Percentiles rank a stretch among this genome's conserved stretches.
Evolutionary conservation across 1,140 invertebrate species (phyloP).

Genomic region (Drosophila leontia): DNA sequence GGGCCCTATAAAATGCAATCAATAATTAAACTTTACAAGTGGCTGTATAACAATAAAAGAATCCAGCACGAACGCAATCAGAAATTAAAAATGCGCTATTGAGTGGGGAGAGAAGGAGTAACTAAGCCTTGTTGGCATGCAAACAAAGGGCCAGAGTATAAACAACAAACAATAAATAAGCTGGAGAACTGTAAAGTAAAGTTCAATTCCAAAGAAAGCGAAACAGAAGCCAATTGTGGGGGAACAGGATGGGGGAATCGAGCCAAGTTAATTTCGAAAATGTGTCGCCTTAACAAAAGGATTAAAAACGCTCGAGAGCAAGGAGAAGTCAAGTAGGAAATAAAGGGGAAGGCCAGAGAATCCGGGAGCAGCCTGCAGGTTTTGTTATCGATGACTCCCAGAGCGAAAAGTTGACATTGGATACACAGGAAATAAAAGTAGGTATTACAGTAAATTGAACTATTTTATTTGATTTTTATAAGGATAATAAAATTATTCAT

Average conservation of each 20-base stretch:
- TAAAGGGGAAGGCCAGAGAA: slow-evolving; percentile 4
- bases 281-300: slow-evolving; percentile 66
- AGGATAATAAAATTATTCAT: no score
- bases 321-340: not conserved
- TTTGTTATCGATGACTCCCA: slow-evolving; percentile 45
- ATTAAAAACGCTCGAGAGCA: slow-evolving; percentile 46
- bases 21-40: slow-evolving; percentile 72
- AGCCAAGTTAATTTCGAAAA: slow-evolving; percentile 70
- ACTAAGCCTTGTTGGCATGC: slow-evolving; percentile 20
- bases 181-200: slow-evolving; percentile 36
- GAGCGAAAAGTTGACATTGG: slow-evolving; percentile 33
- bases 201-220: slow-evolving; percentile 64
- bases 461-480: not conserved
- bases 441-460: no score
- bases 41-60: slow-evolving; percentile 64
- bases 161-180: slow-evolving; percentile 75
- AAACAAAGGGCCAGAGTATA: slow-evolving; percentile 57
- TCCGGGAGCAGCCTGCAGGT: slow-evolving; percentile 43
- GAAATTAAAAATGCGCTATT: slow-evolving; percentile 61
- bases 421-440: slow-evolving; percentile 4
- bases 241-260: not conserved
- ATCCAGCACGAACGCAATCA: slow-evolving; percentile 55
- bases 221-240: slow-evolving; percentile 47
- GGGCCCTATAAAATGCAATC: slow-evolving; percentile 42
- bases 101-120: not conserved